Evolutionary conservation across 2,113 vertebrate species (phyloP).

Genomic region (Rhabdornis inornatus): DNA sequence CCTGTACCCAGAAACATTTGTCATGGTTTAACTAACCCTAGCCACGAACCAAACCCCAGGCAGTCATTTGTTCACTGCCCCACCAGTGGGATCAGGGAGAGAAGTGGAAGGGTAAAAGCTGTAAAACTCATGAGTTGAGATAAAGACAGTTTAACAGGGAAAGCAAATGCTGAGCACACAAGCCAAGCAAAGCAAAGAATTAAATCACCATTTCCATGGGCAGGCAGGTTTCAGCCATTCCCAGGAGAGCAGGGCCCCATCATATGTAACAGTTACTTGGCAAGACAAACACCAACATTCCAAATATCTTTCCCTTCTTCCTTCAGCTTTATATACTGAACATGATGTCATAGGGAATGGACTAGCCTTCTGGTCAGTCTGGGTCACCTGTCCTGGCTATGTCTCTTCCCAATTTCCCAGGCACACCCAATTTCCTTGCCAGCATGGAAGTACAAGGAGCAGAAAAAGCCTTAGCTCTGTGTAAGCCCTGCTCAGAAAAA

Average conservation of each 20-base stretch:
- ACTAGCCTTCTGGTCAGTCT: neutral
- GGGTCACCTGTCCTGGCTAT: neutral
- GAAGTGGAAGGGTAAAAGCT: neutral
- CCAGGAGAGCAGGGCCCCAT: neutral
- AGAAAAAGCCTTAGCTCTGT: neutral
- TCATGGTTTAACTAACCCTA: neutral
- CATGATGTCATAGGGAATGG: neutral
- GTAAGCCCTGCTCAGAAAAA: neutral
- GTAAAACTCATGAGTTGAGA: neutral
- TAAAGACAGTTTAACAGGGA: neutral
- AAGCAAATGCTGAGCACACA: neutral
- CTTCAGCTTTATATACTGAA: neutral
- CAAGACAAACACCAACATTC: neutral
- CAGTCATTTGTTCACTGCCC: accelerated
- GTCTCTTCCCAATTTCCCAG: neutral
- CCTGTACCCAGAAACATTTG: neutral
- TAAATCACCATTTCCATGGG: neutral
- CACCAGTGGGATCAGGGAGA: neutral
- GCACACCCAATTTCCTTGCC: neutral
- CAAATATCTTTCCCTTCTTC: neutral
- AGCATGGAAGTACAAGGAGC: neutral
- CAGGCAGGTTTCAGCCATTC: neutral
- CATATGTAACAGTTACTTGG: neutral
- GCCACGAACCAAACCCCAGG: neutral
- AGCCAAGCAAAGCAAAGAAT: neutral